Base-by-base conservation (phyloP, 1,140 invertebrate species). In the Paraescarpia echinospica region DNA sequence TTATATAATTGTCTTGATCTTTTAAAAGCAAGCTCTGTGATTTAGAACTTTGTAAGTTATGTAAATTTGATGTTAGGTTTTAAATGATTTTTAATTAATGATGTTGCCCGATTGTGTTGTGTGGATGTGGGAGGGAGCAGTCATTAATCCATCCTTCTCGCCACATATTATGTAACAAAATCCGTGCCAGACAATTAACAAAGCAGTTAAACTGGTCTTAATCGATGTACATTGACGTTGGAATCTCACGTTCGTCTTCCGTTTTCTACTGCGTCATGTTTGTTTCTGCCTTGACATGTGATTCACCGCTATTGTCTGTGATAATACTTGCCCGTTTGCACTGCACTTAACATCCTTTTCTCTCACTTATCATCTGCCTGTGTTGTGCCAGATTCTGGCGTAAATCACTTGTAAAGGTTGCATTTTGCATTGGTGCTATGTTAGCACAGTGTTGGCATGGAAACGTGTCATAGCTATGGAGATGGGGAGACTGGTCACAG, bases 31-130 rank as follows among this genome's bases (percentile, higher is more conserved):
- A 77, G 59, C 59, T 6, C 59, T 77, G 59, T 77, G 59, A 77
- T 77, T 77, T 77, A 41, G 41, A 41, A 41, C 41, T 41, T 41
- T 41, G 41, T 41, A 41, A 2, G 59, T 77, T 77, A 77, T 77
- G 59, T 77, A 77, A 77, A 77, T 77, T 77, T 77, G 59, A 77
- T 77, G 59, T 77, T 77, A 77, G 59, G 59, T 77, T 77, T 77
- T 77, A 31, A 77, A 18, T 22, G 27, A 22, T 77, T 77, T 77
- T 77, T 77, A 27, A 77, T 22, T 9, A 51, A 14, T 77, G 59
- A 77, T 22, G 59, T 18, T 77, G 59, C 59, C 59, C 59, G 4
- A 77, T 77, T 77, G 59, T 77, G 59, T 77, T 77, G 27, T 77
- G 59, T 77, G 27, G 59, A 77, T 27, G 22, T 77, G 59, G 9